Evolutionary conservation across 2,113 vertebrate species (phyloP).

Genomic region (Varanus komodoensis): DNA sequence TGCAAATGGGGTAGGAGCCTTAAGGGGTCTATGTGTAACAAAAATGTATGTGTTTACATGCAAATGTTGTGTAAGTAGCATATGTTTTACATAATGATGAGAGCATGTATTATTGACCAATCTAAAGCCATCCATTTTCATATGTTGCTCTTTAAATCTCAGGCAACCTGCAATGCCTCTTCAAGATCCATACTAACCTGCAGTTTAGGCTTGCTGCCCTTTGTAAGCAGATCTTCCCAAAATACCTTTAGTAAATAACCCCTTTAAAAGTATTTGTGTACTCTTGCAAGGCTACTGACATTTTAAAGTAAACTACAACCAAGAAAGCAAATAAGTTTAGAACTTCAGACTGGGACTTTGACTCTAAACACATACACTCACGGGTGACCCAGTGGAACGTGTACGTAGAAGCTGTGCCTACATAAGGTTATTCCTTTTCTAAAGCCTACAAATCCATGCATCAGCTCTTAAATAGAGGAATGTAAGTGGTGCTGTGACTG

Average conservation of each 20-base stretch:
- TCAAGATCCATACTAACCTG: neutral
- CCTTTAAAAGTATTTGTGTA: neutral
- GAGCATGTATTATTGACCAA: slow-evolving; percentile 50
- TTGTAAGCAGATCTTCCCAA: neutral
- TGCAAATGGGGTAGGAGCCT: slow-evolving; percentile 51
- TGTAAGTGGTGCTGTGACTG: too few relatives aligned
- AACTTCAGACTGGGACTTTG: neutral
- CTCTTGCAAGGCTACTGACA: neutral
- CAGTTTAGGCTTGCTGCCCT: neutral
- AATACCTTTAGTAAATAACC: neutral
- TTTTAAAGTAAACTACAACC: neutral
- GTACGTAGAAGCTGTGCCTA: neutral
- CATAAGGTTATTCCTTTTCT: neutral
- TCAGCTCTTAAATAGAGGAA: neutral
- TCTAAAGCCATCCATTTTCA: slow-evolving; percentile 55
- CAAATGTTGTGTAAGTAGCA: slow-evolving; percentile 59
- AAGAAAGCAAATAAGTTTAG: neutral
- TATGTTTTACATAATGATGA: slow-evolving; percentile 59
- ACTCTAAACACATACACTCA: neutral
- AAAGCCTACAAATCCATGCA: neutral
- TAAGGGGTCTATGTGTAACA: slow-evolving; percentile 60
- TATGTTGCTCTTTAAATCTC: neutral
- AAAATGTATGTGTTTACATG: slow-evolving; percentile 59
- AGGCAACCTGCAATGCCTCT: slow-evolving; percentile 27
- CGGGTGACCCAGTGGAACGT: neutral